Conservation (phyloP, 2,113 vertebrate species). For the Chaenocephalus aceratus region DNA sequence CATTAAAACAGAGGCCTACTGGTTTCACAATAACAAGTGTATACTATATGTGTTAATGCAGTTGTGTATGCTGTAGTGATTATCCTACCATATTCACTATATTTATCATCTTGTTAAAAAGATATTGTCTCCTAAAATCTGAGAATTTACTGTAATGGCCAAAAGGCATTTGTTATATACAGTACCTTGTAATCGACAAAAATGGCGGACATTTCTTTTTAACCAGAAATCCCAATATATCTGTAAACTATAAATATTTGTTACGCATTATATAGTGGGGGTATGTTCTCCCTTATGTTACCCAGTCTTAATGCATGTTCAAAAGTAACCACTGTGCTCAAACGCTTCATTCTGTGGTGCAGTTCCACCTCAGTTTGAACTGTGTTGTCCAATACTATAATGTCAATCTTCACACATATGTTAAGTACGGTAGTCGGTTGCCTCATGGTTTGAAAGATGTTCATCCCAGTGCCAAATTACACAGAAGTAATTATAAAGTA, state of each 20-base stretch:
- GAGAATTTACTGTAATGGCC: conserved; percentile 6
- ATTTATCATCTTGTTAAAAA: conserved; percentile 2
- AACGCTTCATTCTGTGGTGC: too few species aligned
- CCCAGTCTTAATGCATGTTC: neutral
- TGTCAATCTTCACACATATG: neutral
- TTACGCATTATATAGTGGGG: neutral
- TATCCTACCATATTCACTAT: conserved; percentile 5
- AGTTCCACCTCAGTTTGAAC: neutral
- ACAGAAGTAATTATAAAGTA: neutral
- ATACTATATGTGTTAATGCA: conserved; percentile 24
- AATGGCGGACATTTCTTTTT: neutral
- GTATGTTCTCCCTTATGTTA: neutral
- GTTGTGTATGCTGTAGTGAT: conserved; percentile 17
- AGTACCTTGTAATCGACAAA: neutral
- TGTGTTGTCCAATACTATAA: neutral
- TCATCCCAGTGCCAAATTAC: neutral
- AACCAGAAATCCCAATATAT: neutral
- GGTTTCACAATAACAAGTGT: conserved; percentile 31
- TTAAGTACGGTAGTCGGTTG: neutral
- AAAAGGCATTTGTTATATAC: neutral
- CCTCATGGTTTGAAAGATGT: neutral
- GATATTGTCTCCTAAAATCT: neutral
- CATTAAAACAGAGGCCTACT: conserved; percentile 46
- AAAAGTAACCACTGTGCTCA: neutral
- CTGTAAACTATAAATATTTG: neutral